Evolutionary conservation across 2,888 invertebrate species (phyloP).

Genomic region (Hydrotaea cyrtoneurina): DNA sequence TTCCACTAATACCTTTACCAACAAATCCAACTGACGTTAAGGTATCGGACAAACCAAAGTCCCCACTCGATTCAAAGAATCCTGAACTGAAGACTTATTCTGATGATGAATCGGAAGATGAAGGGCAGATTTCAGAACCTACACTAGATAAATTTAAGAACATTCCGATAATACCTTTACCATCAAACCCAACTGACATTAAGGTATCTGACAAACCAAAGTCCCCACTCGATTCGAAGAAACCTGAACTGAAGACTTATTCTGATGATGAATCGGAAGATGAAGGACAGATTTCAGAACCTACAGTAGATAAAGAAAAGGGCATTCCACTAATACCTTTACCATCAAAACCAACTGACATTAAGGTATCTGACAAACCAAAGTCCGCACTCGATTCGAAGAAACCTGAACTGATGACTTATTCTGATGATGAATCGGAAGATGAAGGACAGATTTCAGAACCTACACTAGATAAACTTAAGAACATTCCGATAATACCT

Average conservation of each 20-base stretch:
- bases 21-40: background rate
- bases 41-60: background rate
- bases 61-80: background rate
- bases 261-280: slow-evolving; percentile 25
- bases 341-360: slow-evolving; percentile 15
- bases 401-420: background rate
- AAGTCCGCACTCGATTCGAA: background rate
- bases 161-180: background rate
- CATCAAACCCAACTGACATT: background rate
- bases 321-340: background rate
- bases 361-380: too few relatives aligned
- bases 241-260: background rate
- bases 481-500: background rate
- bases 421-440: slow-evolving; percentile 50
- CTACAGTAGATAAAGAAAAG: background rate
- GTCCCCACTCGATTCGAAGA: background rate
- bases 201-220: background rate
- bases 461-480: too few relatives aligned
- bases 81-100: background rate
- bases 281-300: background rate
- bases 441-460: background rate
- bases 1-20: background rate
- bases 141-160: background rate
- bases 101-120: background rate
- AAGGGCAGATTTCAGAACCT: background rate